Conservation (phyloP, 2,888 invertebrate species). For the Calameuta pallipes region DNA sequence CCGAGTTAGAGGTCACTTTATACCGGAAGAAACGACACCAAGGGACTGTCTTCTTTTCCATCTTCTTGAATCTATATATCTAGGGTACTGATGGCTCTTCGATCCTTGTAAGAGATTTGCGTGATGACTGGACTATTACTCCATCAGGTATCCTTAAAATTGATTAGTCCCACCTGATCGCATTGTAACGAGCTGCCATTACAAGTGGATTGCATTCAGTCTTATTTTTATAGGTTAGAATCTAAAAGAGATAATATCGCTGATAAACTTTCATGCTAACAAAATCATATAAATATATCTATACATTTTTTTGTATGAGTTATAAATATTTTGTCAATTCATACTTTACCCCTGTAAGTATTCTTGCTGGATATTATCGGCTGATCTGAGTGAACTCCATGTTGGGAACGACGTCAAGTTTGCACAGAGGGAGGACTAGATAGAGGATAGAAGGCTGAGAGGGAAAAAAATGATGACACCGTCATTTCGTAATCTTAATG, state of each 20-base stretch:
- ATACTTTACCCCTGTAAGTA: not conserved
- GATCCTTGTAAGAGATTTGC: not conserved
- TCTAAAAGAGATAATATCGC: not conserved
- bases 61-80: not conserved
- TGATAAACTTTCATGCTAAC: not conserved
- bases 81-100: not conserved
- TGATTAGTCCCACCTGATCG: not conserved
- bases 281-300: not conserved
- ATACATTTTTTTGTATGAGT: not conserved
- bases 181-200: not conserved
- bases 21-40: constrained; percentile 26
- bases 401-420: constrained; percentile 10
- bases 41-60: not conserved
- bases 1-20: constrained; percentile 24
- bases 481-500: constrained; percentile 13
- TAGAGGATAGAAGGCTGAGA: not conserved
- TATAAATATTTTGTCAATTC: not conserved
- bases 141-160: not conserved
- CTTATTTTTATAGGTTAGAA: not conserved
- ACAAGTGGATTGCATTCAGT: not conserved
- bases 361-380: not conserved
- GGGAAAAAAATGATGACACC: constrained; percentile 10
- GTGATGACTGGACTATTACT: not conserved
- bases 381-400: not conserved
- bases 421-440: constrained; percentile 1